These are phyloP conservation scores for Planococcus citri DNA, from an alignment of 1,140 invertebrate genomes.

Conservation along the genomic window DNA sequence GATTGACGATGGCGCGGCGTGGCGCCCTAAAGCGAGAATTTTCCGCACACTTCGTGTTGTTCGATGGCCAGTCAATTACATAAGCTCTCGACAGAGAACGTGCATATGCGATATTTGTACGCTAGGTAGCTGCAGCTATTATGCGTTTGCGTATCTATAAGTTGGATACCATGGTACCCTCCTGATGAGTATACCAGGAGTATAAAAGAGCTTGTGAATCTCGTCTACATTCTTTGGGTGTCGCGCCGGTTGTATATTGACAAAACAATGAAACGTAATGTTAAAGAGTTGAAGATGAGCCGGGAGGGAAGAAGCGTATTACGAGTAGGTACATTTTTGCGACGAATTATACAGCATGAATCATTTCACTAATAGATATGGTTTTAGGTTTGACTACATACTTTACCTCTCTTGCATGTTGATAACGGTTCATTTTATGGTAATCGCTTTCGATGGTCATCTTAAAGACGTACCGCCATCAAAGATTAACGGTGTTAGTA, in stretches of 20 bases:
- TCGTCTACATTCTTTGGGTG: neutral
- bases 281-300: neutral
- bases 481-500: conserved; percentile 6
- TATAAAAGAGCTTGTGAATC: neutral
- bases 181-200: too few relatives aligned
- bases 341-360: conserved; percentile 2
- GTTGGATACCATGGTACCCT: too few relatives aligned
- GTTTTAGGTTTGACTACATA: neutral
- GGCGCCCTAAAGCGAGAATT: too few relatives aligned
- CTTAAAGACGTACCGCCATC: conserved; percentile 8
- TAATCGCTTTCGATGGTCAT: conserved; percentile 17
- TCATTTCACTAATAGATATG: neutral
- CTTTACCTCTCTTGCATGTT: neutral
- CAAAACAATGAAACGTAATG: neutral
- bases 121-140: too few relatives aligned
- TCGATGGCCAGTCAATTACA: too few relatives aligned
- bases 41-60: too few relatives aligned
- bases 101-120: too few relatives aligned
- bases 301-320: too few relatives aligned
- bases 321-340: neutral
- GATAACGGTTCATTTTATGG: conserved; percentile 17
- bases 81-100: too few relatives aligned
- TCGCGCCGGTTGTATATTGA: too few relatives aligned
- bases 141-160: too few relatives aligned
- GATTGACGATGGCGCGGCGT: too few relatives aligned